These are phyloP conservation scores for Diaperis boleti DNA, from an alignment of 2,888 invertebrate genomes.

Conservation along the genomic window DNA sequence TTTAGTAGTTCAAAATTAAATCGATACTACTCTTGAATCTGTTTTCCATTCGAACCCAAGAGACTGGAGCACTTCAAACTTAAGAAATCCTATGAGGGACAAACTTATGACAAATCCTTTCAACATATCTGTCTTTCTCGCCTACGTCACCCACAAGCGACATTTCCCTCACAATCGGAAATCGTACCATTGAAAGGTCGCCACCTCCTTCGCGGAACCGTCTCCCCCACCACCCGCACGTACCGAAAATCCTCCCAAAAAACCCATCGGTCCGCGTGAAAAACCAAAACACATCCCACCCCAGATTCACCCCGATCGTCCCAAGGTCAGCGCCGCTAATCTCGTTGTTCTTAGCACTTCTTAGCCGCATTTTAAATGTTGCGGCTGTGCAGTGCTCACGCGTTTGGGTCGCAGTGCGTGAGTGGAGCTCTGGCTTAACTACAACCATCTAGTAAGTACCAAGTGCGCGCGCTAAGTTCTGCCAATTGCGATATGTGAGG, in stretches of 20 bases:
- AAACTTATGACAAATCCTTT: too few relatives aligned
- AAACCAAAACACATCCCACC: neutral
- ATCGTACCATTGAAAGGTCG: neutral
- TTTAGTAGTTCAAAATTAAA: too few relatives aligned
- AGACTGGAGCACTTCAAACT: too few relatives aligned
- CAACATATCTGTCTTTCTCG: too few relatives aligned
- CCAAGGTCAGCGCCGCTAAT: slow-evolving; percentile 16
- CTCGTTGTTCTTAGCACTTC: slow-evolving; percentile 8
- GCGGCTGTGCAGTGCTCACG: slow-evolving; percentile 21
- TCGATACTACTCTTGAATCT: too few relatives aligned
- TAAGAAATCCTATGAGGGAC: too few relatives aligned
- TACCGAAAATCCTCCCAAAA: too few relatives aligned
- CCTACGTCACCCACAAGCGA: too few relatives aligned
- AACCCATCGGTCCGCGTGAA: too few relatives aligned
- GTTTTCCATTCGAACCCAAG: too few relatives aligned
- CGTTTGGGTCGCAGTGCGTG: slow-evolving; percentile 10
- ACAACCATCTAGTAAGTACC: slow-evolving; percentile 15
- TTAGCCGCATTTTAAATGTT: slow-evolving; percentile 6
- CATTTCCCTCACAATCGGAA: too few relatives aligned
- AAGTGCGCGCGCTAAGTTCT: neutral
- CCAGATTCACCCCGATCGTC: slow-evolving; percentile 2
- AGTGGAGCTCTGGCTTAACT: slow-evolving; percentile 3
- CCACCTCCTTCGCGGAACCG: neutral
- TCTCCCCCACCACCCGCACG: neutral
- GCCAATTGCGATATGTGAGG: too few relatives aligned